Percentiles rank a stretch among this genome's conserved stretches.
These are phyloP conservation scores for Sphaeridia pumilis DNA, from an alignment of 2,888 invertebrate genomes.

Conservation along the genomic window DNA sequence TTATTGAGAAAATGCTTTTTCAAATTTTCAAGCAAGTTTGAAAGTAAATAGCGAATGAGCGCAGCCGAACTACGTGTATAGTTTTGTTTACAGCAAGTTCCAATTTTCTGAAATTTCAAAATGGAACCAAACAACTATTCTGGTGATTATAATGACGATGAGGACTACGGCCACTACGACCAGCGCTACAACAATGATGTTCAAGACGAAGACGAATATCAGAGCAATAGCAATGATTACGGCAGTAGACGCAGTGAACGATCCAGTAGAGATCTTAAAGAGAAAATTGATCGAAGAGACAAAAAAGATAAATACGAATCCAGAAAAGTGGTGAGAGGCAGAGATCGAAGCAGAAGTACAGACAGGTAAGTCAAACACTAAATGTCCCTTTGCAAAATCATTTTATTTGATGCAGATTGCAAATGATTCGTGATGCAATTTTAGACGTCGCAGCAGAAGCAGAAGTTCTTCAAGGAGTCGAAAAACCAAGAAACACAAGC, in stretches of 20 bases:
- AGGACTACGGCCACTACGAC: not conserved
- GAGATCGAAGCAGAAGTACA: constrained; percentile 6
- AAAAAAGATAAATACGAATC: constrained; percentile 2
- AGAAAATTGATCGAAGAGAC: not conserved
- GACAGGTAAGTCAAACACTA: constrained; percentile 7
- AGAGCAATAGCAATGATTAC: not conserved
- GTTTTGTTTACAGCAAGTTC: no score
- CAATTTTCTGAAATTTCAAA: no score
- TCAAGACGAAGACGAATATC: not conserved
- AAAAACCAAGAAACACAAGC: constrained; percentile 18
- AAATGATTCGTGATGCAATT: not conserved
- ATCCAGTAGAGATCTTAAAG: constrained; percentile 11
- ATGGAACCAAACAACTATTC: no score
- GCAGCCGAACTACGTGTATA: no score
- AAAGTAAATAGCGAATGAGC: no score
- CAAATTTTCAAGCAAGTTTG: no score
- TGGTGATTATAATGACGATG: no score
- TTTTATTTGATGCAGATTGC: no score
- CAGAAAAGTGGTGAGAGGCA: constrained; percentile 10
- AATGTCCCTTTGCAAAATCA: not conserved
- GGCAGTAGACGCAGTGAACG: constrained; percentile 4
- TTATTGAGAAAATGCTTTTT: no score
- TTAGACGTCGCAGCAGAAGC: constrained; percentile 4
- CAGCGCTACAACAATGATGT: not conserved
- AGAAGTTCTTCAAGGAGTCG: constrained; percentile 11